A percentile compares a stretch with the other conserved stretches of the same genome.
These are phyloP conservation scores for Chymomyza costata DNA, from an alignment of 1,140 invertebrate species.

Conservation along the genomic window DNA sequence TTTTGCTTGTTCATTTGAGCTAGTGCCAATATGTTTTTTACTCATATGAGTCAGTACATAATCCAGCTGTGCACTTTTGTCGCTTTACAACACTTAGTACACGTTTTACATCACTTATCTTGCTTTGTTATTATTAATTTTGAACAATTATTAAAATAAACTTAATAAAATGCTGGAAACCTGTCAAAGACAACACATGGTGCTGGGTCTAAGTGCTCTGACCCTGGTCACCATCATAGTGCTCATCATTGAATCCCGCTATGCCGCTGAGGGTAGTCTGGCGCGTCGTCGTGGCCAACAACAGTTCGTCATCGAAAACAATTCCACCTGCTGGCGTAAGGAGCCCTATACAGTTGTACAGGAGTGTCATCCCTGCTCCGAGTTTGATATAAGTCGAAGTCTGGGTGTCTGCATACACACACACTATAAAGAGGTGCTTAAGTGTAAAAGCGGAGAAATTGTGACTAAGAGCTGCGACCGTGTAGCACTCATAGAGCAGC, in stretches of 20 bases:
- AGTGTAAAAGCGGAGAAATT: constrained; percentile 82
- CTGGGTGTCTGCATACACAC: constrained; percentile 82
- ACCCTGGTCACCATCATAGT: constrained; percentile 84
- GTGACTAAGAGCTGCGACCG: constrained; percentile 83
- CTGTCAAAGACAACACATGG: constrained; percentile 82
- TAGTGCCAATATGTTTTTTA: too few relatives aligned
- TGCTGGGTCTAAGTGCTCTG: constrained; percentile 79
- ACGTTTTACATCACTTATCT: too few relatives aligned
- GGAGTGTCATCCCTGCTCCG: constrained; percentile 87
- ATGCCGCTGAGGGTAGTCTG: constrained; percentile 64
- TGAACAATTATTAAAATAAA: not conserved
- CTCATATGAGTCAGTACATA: too few relatives aligned
- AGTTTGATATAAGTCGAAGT: constrained; percentile 85
- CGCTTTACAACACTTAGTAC: too few relatives aligned
- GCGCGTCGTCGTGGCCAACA: constrained; percentile 40
- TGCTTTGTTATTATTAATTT: not conserved
- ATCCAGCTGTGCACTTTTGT: too few relatives aligned
- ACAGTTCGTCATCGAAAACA: constrained; percentile 82
- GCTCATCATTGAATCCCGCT: constrained; percentile 85
- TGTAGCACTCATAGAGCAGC: constrained; percentile 84
- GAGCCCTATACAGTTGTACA: constrained; percentile 83
- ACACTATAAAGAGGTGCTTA: constrained; percentile 82
- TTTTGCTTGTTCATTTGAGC: constrained; percentile 11
- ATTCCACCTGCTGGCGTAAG: constrained; percentile 83
- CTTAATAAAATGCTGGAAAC: constrained; percentile 83